phyloP scores from a whole-genome alignment of 2,888 invertebrate genomes.

The Coecobrya sp. region DNA sequence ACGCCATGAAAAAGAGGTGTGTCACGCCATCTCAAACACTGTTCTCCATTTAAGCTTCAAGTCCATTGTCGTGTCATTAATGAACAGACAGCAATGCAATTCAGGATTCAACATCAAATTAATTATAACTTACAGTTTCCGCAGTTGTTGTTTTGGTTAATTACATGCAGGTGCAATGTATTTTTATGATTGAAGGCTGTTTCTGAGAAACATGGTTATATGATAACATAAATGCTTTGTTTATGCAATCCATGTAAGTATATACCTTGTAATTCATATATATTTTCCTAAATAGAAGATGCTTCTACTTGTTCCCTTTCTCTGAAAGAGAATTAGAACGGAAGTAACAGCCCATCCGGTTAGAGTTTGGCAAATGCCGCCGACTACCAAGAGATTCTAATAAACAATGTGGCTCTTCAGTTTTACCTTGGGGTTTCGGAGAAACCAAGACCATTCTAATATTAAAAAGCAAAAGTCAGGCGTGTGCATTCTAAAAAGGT shows the following conservation, averaged over 20 bases:
- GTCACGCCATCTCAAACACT: background rate
- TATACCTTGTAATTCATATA: too few species aligned
- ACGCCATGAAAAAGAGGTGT: background rate
- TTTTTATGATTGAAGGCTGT: too few species aligned
- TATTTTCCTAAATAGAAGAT: background rate
- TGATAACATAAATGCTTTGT: too few species aligned
- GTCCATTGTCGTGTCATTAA: background rate
- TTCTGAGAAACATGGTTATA: too few species aligned
- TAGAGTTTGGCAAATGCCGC: background rate
- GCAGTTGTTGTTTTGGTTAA: too few species aligned
- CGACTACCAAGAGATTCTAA: background rate
- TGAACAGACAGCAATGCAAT: too few species aligned
- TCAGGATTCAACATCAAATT: too few species aligned
- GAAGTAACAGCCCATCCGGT: slow-evolving; percentile 86
- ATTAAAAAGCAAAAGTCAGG: background rate
- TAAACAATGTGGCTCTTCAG: background rate
- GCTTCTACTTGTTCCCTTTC: background rate
- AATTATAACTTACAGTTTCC: too few species aligned
- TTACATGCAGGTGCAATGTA: too few species aligned
- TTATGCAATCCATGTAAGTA: background rate
- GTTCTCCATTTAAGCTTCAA: background rate
- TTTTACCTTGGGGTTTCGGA: background rate
- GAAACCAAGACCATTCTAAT: background rate
- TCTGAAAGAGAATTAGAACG: slow-evolving; percentile 72
- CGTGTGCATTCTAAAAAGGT: background rate